phyloP scores from a whole-genome alignment of 2,888 invertebrate species.

The Drosophila neonasuta region DNA sequence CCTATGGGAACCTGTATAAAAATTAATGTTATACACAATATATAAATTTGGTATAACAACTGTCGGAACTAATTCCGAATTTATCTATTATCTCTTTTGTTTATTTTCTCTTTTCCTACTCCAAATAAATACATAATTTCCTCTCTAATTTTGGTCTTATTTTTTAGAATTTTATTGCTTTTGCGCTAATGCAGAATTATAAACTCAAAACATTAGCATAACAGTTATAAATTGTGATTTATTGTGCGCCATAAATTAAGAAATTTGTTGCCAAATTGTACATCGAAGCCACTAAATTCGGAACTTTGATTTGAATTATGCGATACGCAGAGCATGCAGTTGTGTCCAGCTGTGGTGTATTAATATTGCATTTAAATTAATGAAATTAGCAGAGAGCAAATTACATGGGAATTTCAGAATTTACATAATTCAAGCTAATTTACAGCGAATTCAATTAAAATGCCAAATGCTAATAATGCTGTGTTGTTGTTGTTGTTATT shows the following conservation, averaged over 20 bases:
- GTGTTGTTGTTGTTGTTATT: constrained; percentile 17
- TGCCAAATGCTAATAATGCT: constrained; percentile 43
- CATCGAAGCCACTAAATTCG: constrained; percentile 18
- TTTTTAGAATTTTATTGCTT: neutral
- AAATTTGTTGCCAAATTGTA: constrained; percentile 32
- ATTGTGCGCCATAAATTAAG: constrained; percentile 42
- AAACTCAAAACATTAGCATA: constrained; percentile 12
- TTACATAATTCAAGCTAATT: constrained; percentile 62
- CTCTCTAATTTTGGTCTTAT: no score
- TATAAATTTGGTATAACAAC: no score
- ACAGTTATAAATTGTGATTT: constrained; percentile 42
- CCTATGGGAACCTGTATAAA: no score
- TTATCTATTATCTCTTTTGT: no score
- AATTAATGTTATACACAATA: no score
- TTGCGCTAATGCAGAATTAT: constrained; percentile 6
- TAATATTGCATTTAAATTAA: constrained; percentile 70
- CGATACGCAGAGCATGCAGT: neutral
- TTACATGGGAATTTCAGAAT: constrained; percentile 33
- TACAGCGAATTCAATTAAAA: constrained; percentile 57
- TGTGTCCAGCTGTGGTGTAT: constrained; percentile 37
- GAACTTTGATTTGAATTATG: constrained; percentile 26
- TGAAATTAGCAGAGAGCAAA: constrained; percentile 53
- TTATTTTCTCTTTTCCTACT: no score
- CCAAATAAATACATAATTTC: no score
- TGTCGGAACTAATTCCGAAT: no score